Percentiles rank a stretch among this genome's conserved stretches.
phyloP scores from a whole-genome alignment of 2,797 vertebrate species.

The Rhodeus uyekii region DNA sequence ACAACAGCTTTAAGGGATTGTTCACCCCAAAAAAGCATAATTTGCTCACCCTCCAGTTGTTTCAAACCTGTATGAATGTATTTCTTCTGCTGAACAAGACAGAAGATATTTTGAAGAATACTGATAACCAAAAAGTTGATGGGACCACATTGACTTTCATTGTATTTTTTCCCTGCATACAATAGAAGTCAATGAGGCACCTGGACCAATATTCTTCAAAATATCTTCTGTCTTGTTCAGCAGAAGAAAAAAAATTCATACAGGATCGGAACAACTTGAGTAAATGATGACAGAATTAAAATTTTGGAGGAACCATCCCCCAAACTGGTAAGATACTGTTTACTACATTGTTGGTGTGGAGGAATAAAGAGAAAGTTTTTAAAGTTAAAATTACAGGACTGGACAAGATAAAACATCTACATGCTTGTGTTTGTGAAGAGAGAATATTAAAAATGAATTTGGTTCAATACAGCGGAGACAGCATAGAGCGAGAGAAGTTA shows the following conservation, averaged over 20 bases:
- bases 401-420: neutral
- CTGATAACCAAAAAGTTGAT: neutral
- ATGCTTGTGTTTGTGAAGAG: conserved; percentile 7
- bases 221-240: neutral
- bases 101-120: neutral
- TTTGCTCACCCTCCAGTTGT: too few species aligned
- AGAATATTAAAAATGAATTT: conserved; percentile 8
- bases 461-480: conserved; percentile 8
- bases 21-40: neutral
- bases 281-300: neutral
- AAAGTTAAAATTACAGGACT: neutral
- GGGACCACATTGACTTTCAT: neutral
- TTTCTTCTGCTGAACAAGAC: neutral
- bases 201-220: neutral
- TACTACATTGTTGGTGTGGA: neutral
- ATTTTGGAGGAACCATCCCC: too few species aligned
- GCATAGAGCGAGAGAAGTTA: neutral
- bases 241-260: neutral
- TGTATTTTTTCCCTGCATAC: neutral
- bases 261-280: neutral
- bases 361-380: neutral
- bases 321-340: too few species aligned
- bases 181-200: neutral
- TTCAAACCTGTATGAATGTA: too few species aligned
- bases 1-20: neutral